Conservation (phyloP, 1,140 invertebrate genomes). For the Dendroctonus valens region DNA sequence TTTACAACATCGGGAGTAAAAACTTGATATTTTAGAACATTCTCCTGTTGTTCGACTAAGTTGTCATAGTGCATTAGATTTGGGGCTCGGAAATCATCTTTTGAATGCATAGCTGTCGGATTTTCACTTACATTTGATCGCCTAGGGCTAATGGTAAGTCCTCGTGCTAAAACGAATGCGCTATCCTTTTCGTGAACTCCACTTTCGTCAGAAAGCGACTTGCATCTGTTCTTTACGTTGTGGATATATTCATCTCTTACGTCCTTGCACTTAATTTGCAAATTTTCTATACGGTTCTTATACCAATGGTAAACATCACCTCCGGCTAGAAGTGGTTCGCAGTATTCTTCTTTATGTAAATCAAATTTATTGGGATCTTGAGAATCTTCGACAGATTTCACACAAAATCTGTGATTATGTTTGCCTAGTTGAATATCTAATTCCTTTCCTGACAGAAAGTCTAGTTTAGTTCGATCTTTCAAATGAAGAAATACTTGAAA, state of each 20-base stretch:
- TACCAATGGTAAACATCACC: constrained; percentile 57
- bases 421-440: constrained; percentile 11
- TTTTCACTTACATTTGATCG: neutral
- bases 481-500: constrained; percentile 60
- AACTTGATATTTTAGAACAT: constrained; percentile 16
- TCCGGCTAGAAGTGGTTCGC: constrained; percentile 50
- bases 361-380: constrained; percentile 8
- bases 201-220: neutral
- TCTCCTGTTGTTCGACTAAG: constrained; percentile 32
- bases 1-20: constrained; percentile 32
- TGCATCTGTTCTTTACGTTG: constrained; percentile 2
- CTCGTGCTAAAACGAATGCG: constrained; percentile 6
- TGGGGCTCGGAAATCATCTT: neutral
- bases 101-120: neutral
- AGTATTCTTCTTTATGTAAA: constrained; percentile 14
- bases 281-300: constrained; percentile 50
- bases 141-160: neutral
- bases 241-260: constrained; percentile 36
- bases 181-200: neutral
- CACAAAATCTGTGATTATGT: constrained; percentile 2
- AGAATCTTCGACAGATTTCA: neutral
- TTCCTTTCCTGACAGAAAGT: constrained; percentile 32
- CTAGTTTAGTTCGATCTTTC: constrained; percentile 52
- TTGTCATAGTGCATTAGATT: constrained; percentile 33
- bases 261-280: constrained; percentile 37